These are phyloP conservation scores for Fistularia tabacaria DNA, from an alignment of 2,797 vertebrate species.

Conservation along the genomic window DNA sequence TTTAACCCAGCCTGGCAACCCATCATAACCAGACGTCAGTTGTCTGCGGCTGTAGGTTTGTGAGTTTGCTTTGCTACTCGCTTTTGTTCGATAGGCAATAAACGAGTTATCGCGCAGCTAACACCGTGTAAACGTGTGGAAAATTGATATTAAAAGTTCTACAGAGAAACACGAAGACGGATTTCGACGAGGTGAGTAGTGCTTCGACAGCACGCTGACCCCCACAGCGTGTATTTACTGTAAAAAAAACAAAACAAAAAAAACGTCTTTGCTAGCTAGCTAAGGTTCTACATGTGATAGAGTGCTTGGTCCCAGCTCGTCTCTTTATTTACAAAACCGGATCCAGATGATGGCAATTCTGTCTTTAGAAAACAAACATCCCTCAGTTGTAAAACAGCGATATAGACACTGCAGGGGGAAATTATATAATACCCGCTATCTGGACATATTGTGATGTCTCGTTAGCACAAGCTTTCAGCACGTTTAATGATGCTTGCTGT, in stretches of 20 bases:
- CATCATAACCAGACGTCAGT: constrained; percentile 48
- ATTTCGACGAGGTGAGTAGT: constrained; percentile 46
- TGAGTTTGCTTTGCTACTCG: constrained; percentile 37
- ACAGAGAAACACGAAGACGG: not conserved
- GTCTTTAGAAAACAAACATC: not conserved
- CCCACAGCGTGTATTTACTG: no score
- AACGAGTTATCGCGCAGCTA: not conserved
- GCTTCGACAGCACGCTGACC: not conserved
- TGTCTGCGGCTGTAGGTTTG: constrained; percentile 46
- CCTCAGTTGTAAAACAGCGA: no score
- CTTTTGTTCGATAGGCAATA: constrained; percentile 48
- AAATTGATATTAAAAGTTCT: not conserved
- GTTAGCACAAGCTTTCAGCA: constrained; percentile 4
- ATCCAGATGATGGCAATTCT: not conserved
- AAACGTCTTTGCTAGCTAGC: constrained; percentile 44
- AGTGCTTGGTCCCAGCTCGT: constrained; percentile 2
- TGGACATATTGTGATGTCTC: no score
- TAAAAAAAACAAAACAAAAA: constrained; percentile 1
- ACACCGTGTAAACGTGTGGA: constrained; percentile 1
- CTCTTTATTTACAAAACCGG: constrained; percentile 27
- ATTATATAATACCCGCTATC: no score
- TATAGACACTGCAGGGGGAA: no score
- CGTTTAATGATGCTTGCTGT: constrained; percentile 17
- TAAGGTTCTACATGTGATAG: constrained; percentile 55
- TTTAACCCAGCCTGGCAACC: constrained; percentile 34